Evolutionary conservation across 1,140 invertebrate genomes (phyloP), one percentile per base, ranked within the genome.

Genomic region (Homalodisca vitripennis): DNA sequence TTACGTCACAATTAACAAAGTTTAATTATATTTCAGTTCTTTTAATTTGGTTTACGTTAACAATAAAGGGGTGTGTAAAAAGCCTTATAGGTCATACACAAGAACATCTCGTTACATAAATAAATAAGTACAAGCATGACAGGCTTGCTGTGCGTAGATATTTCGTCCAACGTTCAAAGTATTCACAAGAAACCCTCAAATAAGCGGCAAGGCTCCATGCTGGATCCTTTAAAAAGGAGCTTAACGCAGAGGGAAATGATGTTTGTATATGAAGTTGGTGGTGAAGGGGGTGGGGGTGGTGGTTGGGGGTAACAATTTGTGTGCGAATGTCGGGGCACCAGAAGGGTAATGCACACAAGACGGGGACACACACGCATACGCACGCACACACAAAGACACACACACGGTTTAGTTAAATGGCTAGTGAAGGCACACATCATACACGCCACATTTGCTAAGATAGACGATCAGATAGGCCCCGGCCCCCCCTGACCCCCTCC

Each of bases 381-480:
- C 27, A 63, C 60, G 30, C 60, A 14, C 31, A 41, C 63, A 65
- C 63, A 65, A 13, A 65, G 30, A 26, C 63, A 65, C 63, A 65
- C 63, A 41, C 63, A 26, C 27, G 22, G n/a, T 32, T 3, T 26
- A 41, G 27, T 32, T 27, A 41, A 65, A 65, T 30, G 55, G 55
- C 24, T 27, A 60, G 55, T 27, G 24, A 31, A 60, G 3, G n/a
- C 10, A 60, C 55, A 60, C 12, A 60, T 51, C 48, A 51, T 51
- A 20, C 48, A 51, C 48, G n/a, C 14, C 48, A 51, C 48, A 20
- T 51, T 51, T 51, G 3, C 48, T n/a, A n/a, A n/a, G n/a, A n/a
- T n/a, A n/a, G n/a, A n/a, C n/a, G 14, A n/a, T n/a, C 48, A 51
- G 3, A 41, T 41, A 41, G 34, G 3, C 22, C n/a, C 3, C 48